Evolutionary conservation across 37 sponge, comb jelly and placozoan species (phyloP).

Genomic region (Chondrilla cf. caribensis): DNA sequence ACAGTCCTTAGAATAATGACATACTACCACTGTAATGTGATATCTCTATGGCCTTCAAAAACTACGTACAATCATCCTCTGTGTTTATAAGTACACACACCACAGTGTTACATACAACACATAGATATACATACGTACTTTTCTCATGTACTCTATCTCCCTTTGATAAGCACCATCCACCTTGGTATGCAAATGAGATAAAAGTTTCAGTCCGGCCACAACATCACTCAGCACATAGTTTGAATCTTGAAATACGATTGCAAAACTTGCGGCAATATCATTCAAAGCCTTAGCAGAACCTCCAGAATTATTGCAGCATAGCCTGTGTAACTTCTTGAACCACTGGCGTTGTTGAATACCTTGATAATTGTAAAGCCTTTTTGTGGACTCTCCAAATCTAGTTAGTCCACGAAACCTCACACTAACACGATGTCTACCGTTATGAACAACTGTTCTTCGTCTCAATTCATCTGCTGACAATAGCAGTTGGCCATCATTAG

Average conservation of each 20-base stretch:
- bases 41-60: too few species aligned
- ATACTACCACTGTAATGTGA: too few species aligned
- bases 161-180: not conserved
- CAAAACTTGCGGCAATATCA: not conserved
- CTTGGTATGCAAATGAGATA: not conserved
- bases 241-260: not conserved
- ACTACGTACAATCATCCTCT: too few species aligned
- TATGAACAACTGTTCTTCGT: not conserved
- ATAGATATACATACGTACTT: constrained; percentile 10
- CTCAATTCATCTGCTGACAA: not conserved
- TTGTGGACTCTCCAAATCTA: not conserved
- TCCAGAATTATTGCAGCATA: not conserved
- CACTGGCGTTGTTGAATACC: not conserved
- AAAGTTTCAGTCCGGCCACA: constrained; percentile 3
- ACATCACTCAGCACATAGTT: constrained; percentile 18
- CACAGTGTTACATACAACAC: too few species aligned
- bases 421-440: not conserved
- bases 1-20: too few species aligned
- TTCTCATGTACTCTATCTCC: not conserved
- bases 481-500: not conserved
- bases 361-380: constrained; percentile 12
- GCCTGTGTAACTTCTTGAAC: constrained; percentile 1
- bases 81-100: too few species aligned
- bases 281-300: not conserved
- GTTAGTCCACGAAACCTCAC: not conserved